A percentile compares a stretch with the other conserved stretches of the same genome.
Conservation (phyloP, 2,888 invertebrate genomes). For the Anagyrus pseudococci region DNA sequence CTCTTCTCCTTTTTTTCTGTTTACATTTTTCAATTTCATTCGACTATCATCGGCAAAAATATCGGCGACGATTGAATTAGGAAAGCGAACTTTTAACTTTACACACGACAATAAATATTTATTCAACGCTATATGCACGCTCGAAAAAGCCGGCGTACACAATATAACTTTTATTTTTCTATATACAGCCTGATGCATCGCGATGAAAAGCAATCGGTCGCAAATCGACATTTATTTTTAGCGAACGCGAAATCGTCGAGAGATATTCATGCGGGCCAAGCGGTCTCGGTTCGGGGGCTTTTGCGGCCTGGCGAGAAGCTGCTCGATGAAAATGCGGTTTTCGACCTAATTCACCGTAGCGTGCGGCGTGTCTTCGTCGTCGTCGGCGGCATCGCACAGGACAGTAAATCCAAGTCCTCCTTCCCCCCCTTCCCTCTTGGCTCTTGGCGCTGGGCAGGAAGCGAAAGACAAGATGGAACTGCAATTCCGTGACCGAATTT, state of each 20-base stretch:
- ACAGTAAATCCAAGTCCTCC: constrained; percentile 27
- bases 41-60: too few relatives aligned
- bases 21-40: too few relatives aligned
- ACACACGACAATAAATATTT: too few relatives aligned
- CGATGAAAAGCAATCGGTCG: constrained; percentile 23
- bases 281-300: neutral
- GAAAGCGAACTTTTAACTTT: too few relatives aligned
- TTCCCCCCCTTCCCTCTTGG: constrained; percentile 7
- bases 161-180: too few relatives aligned
- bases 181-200: too few relatives aligned
- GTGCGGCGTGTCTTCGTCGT: neutral
- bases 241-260: constrained; percentile 17
- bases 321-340: constrained; percentile 31
- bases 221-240: constrained; percentile 33
- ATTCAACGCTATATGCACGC: too few relatives aligned
- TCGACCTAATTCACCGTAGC: constrained; percentile 31
- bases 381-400: neutral
- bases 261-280: constrained; percentile 20
- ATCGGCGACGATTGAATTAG: too few relatives aligned
- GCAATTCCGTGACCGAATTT: constrained; percentile 38
- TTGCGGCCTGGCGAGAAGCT: neutral
- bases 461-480: constrained; percentile 37
- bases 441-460: constrained; percentile 22
- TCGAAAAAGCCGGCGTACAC: too few relatives aligned
- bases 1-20: too few relatives aligned